Conservation (phyloP, 2,888 invertebrate species). For the Harpagoxenus sublaevis region DNA sequence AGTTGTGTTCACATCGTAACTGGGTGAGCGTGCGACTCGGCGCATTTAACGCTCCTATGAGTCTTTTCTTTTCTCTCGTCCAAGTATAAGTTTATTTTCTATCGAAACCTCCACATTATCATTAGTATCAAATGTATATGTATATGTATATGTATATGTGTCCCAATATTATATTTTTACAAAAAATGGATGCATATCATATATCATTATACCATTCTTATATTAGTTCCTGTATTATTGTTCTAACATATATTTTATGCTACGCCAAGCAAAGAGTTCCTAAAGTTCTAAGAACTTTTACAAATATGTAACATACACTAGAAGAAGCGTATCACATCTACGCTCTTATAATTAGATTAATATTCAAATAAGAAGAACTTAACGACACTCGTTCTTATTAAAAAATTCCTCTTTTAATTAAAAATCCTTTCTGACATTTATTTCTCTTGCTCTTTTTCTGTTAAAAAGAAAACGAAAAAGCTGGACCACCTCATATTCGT, state of each 20-base stretch:
- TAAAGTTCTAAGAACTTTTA: neutral
- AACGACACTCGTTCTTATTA: neutral
- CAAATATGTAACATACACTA: neutral
- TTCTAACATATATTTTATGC: neutral
- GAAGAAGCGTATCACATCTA: neutral
- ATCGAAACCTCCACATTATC: neutral
- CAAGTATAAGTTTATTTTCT: neutral
- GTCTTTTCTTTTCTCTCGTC: neutral
- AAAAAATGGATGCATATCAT: neutral
- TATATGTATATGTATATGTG: neutral
- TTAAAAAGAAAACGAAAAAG: neutral
- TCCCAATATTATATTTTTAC: neutral
- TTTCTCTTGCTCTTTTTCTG: neutral
- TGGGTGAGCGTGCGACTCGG: neutral
- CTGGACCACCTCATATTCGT: neutral
- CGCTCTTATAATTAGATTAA: neutral
- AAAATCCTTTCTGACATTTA: neutral
- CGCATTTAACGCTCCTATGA: neutral
- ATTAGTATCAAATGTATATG: neutral
- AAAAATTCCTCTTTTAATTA: slow-evolving; percentile 10
- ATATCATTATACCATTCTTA: neutral
- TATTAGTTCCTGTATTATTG: neutral
- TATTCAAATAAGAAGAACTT: neutral
- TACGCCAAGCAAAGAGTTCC: neutral
- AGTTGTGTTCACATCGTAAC: neutral